phyloP scores from a whole-genome alignment of 2,797 vertebrate species.

The Crenuchus spilurus region DNA sequence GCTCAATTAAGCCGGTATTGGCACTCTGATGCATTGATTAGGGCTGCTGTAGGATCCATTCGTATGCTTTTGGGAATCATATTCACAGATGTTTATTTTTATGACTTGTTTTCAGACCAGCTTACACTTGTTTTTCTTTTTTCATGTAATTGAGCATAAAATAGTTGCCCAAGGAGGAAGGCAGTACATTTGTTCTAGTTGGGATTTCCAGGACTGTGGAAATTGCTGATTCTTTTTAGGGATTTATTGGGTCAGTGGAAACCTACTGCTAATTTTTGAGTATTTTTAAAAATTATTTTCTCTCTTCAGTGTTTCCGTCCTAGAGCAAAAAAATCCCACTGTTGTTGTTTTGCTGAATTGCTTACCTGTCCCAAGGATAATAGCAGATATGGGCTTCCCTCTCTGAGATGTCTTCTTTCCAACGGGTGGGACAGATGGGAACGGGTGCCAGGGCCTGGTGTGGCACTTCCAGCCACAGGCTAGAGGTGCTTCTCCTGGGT shows the following conservation, averaged over 20 bases:
- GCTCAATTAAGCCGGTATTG: constrained; percentile 60
- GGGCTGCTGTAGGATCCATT: not conserved
- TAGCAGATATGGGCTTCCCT: constrained; percentile 63
- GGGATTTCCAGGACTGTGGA: constrained; percentile 42
- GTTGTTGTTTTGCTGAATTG: constrained; percentile 33
- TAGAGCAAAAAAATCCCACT: constrained; percentile 25
- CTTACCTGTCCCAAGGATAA: constrained; percentile 63
- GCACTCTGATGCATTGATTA: constrained; percentile 33
- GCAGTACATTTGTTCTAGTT: constrained; percentile 1
- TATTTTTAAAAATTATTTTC: constrained; percentile 11
- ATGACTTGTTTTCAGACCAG: constrained; percentile 17
- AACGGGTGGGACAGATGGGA: constrained; percentile 67
- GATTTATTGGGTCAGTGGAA: constrained; percentile 48
- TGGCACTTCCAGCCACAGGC: constrained; percentile 65
- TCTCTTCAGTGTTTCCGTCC: not conserved
- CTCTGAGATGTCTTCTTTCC: constrained; percentile 77
- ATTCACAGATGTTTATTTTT: constrained; percentile 40
- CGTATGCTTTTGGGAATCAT: constrained; percentile 40
- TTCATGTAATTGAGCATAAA: constrained; percentile 22
- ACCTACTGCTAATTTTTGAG: constrained; percentile 34
- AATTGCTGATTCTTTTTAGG: constrained; percentile 32
- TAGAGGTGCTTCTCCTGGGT: constrained; percentile 71
- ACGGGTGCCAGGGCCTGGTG: constrained; percentile 62
- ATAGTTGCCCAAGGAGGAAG: constrained; percentile 18
- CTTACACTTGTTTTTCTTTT: constrained; percentile 14